These are phyloP conservation scores for Thrips palmi DNA, from an alignment of 1,140 invertebrate genomes.

Conservation along the genomic window DNA sequence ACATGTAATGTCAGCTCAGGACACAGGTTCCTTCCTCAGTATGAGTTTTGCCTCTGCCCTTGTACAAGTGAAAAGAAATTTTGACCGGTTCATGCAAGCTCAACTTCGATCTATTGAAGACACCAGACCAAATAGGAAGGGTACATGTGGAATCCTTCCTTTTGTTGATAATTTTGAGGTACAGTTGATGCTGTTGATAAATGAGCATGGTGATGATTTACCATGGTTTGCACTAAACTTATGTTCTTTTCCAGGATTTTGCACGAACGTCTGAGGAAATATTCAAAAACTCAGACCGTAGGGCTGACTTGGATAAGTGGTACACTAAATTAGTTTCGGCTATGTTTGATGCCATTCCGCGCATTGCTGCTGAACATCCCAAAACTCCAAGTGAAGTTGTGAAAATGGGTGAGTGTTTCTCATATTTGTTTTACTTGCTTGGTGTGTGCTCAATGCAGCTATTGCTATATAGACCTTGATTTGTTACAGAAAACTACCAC, in stretches of 20 bases:
- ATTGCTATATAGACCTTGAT: slow-evolving; percentile 8
- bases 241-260: slow-evolving; percentile 45
- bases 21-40: slow-evolving; percentile 77
- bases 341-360: slow-evolving; percentile 72
- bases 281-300: slow-evolving; percentile 69
- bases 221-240: not conserved
- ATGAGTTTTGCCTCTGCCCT: slow-evolving; percentile 75
- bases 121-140: slow-evolving; percentile 43
- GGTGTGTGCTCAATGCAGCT: too few relatives aligned
- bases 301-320: slow-evolving; percentile 93
- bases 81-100: slow-evolving; percentile 81
- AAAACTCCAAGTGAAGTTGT: slow-evolving; percentile 90
- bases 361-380: slow-evolving; percentile 66
- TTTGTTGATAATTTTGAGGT: slow-evolving; percentile 82
- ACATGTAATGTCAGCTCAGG: slow-evolving; percentile 78
- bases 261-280: slow-evolving; percentile 70
- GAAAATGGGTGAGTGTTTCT: slow-evolving; percentile 52
- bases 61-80: slow-evolving; percentile 85
- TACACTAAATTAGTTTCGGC: slow-evolving; percentile 66
- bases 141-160: slow-evolving; percentile 79
- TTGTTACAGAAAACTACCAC: slow-evolving; percentile 83
- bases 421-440: not conserved
- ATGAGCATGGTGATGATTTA: not conserved
- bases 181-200: not conserved
- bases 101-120: slow-evolving; percentile 72